Percentiles rank a stretch among this genome's conserved stretches.
Conservation (phyloP, 1,140 invertebrate genomes). For the Lepidurus couesii region DNA sequence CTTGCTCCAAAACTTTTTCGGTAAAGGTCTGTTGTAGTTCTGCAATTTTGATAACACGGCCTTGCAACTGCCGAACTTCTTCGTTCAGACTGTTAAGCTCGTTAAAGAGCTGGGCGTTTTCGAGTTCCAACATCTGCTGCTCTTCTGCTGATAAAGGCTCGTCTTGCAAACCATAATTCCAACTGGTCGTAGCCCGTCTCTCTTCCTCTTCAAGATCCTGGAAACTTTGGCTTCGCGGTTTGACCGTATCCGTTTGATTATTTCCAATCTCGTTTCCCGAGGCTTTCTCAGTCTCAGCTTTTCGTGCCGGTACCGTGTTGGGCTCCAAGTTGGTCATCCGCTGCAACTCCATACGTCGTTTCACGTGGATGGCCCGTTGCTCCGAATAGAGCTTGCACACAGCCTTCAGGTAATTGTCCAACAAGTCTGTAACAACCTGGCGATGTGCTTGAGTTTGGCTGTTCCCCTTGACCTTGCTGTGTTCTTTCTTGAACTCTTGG, state of each 20-base stretch:
- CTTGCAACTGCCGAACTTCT: slow-evolving; percentile 78
- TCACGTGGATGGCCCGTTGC: slow-evolving; percentile 76
- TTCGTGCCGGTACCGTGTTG: slow-evolving; percentile 35
- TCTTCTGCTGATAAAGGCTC: slow-evolving; percentile 72
- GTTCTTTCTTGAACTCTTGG: slow-evolving; percentile 62
- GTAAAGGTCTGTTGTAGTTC: slow-evolving; percentile 94
- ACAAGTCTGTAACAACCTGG: slow-evolving; percentile 62
- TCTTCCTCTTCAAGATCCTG: slow-evolving; percentile 34
- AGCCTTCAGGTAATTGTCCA: slow-evolving; percentile 72
- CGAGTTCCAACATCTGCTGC: slow-evolving; percentile 79
- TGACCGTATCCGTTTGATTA: neutral
- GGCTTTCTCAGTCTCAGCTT: slow-evolving; percentile 33
- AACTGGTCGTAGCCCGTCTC: slow-evolving; percentile 39
- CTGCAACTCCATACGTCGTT: slow-evolving; percentile 72
- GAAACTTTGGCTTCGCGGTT: slow-evolving; percentile 26
- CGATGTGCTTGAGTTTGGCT: slow-evolving; percentile 68
- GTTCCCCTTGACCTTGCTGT: slow-evolving; percentile 42
- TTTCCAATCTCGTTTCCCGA: slow-evolving; percentile 2
- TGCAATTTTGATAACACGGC: slow-evolving; percentile 90
- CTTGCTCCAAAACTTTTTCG: slow-evolving; percentile 93
- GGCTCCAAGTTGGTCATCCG: slow-evolving; percentile 62
- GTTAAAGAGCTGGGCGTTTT: slow-evolving; percentile 74
- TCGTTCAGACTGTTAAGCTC: slow-evolving; percentile 70
- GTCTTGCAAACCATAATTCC: slow-evolving; percentile 47
- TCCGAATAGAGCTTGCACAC: slow-evolving; percentile 83